phyloP scores from a whole-genome alignment of 2,888 invertebrate species.

The Pantelozetes paolii region DNA sequence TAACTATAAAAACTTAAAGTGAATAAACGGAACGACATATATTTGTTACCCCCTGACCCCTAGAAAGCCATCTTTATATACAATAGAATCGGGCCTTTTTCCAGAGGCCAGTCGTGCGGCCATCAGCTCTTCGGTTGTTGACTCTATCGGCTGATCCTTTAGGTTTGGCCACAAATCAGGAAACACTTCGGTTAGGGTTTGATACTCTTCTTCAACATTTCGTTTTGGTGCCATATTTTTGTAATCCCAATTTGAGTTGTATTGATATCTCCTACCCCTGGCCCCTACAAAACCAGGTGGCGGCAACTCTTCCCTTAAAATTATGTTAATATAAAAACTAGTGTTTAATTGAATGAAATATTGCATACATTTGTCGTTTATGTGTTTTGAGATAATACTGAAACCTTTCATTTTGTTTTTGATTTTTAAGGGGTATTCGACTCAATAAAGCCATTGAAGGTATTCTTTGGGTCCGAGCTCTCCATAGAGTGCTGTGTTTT shows the following conservation, averaged over 20 bases:
- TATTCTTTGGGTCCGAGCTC: too few relatives aligned
- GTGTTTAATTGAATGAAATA: too few relatives aligned
- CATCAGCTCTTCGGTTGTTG: neutral
- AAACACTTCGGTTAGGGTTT: neutral
- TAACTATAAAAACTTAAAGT: neutral
- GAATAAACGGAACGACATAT: neutral
- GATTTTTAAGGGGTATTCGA: neutral
- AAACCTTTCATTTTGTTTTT: neutral
- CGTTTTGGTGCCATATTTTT: neutral
- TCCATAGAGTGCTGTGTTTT: too few relatives aligned
- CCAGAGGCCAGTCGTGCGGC: neutral
- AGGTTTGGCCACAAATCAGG: neutral
- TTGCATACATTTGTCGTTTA: neutral
- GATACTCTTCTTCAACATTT: neutral
- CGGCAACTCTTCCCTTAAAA: slow-evolving; percentile 23
- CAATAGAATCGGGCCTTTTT: neutral
- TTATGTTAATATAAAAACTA: too few relatives aligned
- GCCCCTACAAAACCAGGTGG: slow-evolving; percentile 28
- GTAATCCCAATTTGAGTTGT: neutral
- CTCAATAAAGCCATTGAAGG: too few relatives aligned
- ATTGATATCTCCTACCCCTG: neutral
- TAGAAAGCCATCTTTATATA: slow-evolving; percentile 26
- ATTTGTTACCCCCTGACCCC: slow-evolving; percentile 1
- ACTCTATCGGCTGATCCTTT: neutral
- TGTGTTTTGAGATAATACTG: neutral